These are phyloP conservation scores for Garrulus glandarius DNA, from an alignment of 2,797 vertebrate species.

Conservation along the genomic window DNA sequence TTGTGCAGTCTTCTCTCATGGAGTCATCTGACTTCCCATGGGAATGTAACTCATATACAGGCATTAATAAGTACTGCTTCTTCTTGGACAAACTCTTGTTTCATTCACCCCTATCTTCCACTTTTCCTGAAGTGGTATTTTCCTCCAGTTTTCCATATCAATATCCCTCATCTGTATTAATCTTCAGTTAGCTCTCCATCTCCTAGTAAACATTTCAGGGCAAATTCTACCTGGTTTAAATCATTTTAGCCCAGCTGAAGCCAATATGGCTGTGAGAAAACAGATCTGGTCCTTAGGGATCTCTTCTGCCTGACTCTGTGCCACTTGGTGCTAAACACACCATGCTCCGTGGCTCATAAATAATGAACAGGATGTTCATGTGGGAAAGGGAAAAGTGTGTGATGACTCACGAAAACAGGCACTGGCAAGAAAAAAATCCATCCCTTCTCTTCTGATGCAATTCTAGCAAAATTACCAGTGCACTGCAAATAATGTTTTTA, in stretches of 20 bases:
- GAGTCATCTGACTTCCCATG: background rate
- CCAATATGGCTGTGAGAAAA: background rate
- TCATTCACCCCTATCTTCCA: background rate
- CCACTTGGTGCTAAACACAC: slow-evolving; percentile 6
- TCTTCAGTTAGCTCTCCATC: background rate
- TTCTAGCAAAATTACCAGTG: background rate
- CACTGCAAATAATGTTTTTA: background rate
- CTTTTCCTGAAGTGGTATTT: background rate
- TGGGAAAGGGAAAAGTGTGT: background rate
- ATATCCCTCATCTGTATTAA: background rate
- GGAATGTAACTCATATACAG: background rate
- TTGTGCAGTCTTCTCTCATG: background rate
- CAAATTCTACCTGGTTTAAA: background rate
- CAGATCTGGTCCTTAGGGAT: background rate
- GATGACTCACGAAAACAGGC: slow-evolving; percentile 11
- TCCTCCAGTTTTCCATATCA: background rate
- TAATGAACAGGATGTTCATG: slow-evolving; percentile 18
- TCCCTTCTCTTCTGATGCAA: background rate
- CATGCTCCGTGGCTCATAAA: background rate
- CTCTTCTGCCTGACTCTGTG: background rate
- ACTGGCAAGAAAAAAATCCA: background rate
- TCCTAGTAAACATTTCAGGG: background rate
- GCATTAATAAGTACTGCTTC: background rate
- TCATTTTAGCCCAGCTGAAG: background rate
- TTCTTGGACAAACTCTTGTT: background rate